Conservation (phyloP, 2,113 vertebrate genomes). For the Rallus limicola region DNA sequence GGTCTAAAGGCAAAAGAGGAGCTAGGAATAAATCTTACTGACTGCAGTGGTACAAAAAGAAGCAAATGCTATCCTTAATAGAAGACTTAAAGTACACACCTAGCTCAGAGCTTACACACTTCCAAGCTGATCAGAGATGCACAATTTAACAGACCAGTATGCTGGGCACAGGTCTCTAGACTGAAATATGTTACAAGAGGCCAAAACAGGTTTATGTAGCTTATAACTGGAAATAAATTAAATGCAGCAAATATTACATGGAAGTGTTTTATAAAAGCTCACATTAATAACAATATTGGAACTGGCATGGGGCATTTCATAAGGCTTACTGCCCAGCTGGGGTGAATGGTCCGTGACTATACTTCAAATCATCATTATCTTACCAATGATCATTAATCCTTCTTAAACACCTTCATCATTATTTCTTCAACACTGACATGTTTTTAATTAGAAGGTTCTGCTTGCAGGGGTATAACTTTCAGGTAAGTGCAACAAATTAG, state of each 20-base stretch:
- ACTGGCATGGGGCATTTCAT: neutral
- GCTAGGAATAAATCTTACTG: neutral
- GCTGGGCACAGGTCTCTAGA: neutral
- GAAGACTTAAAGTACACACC: rapidly evolving
- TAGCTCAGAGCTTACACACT: neutral
- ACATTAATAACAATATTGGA: neutral
- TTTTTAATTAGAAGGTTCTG: neutral
- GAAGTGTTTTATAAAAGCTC: neutral
- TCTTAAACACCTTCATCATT: neutral
- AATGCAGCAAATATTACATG: neutral
- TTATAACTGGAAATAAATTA: neutral
- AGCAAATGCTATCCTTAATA: neutral
- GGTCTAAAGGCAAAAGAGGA: neutral
- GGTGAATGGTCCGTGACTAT: neutral
- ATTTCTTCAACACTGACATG: neutral
- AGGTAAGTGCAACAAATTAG: neutral
- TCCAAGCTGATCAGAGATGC: neutral
- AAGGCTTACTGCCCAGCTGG: neutral
- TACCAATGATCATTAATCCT: neutral
- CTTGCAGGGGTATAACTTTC: neutral
- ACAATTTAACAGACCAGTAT: neutral
- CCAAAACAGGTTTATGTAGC: neutral
- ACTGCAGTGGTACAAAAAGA: neutral
- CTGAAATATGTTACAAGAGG: neutral
- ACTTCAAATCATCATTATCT: neutral